Base-by-base conservation (phyloP, 2,888 invertebrate species). In the Patella depressa region DNA sequence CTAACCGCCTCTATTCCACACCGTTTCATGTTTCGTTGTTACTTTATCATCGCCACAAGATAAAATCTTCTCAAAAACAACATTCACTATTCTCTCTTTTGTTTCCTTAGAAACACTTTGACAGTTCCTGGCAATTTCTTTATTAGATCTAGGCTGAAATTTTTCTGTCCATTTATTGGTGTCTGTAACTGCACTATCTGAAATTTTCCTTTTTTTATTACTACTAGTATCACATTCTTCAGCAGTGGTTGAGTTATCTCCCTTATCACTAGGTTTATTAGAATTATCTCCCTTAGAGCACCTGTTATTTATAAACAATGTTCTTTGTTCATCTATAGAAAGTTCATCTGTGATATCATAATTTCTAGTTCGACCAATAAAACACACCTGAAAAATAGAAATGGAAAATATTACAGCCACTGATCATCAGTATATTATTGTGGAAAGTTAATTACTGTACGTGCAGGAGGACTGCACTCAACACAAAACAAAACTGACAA, bases 81-180 rank as follows among this genome's bases (percentile, higher is more conserved):
- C 91, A 70, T 93, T 89, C 0, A 96, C 93, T 85, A 97, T 94
- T 24, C 92, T 91, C 45, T 94, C 91, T 79, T 95, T 93, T 14
- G 96, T 90, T 78, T 90, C 92, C 89, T 93, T 94, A 79, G 96
- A 94, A 74, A 98, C 91, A 92, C 95, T 93, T 2, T 97, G 97
- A 90, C 98, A 98, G 91, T 98, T 98, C 84, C 95, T 93, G 0
- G 97, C 96, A 88, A 90, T 93, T 92, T 97, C 96, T 14, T 93
- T 91, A 71, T 93, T 90, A 45, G 94, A 94, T 53, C 91, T 81
- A 4, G 90, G 86, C 19, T 82, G 79, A 74, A 91, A 91, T 17
- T 81, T 84, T 78, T 78, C 80, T 12, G 85, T 87, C 89, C 86
- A 89, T 45, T 45, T 45, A 9, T 45, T 45, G 0, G 45, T 1